Evolutionary conservation across 2,888 invertebrate genomes (phyloP), one percentile per base, ranked within the genome.

Genomic region (Ormyrus nitidulus): DNA sequence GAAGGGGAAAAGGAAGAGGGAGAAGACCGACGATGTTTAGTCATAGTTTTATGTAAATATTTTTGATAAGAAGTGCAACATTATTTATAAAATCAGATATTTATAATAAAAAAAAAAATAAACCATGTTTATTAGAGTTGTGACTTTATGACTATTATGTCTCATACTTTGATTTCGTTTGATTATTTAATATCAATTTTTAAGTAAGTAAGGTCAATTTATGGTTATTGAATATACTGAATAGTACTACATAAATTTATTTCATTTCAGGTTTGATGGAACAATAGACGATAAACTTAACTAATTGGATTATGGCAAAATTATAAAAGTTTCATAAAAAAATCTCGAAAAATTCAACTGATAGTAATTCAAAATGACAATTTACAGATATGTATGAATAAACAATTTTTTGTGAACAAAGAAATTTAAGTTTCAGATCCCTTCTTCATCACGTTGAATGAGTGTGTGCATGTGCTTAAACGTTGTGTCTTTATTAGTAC

Each of bases 161-260:
- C 34, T 34, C 34, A 34, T 34, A 34, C 34, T 34, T 34, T 34
- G 34, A 34, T 34, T 34, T 34, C 34, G 34, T 4, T 34, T 34
- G 34, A 4, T 34, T 34, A 34, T 34, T 34, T 34, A 34, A 34
- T 34, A 4, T 34, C 8, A 19, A 56, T 56, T 53, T 59, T 54
- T 10, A 74, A 34, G 69, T 69, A 44, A 69, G 68, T 76, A 58
- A 34, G 34, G 34, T 34, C 34, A 34, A 34, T 34, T 34, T 4
- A 34, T 34, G 34, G 34, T 73, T 53, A 58, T 65, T n/a, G n/a
- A n/a, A 19, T n/a, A 6, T 34, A 2, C 64, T 13, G 46, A 81
- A 81, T 74, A 77, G 46, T 62, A 74, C 54, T 61, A 54, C 51
- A 65, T 77, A 59, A 69, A 64, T 61, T 68, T 54, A 44, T 49